These are phyloP conservation scores for Leucoraja erinaceus DNA, from an alignment of 2,113 vertebrate species.

Conservation along the genomic window DNA sequence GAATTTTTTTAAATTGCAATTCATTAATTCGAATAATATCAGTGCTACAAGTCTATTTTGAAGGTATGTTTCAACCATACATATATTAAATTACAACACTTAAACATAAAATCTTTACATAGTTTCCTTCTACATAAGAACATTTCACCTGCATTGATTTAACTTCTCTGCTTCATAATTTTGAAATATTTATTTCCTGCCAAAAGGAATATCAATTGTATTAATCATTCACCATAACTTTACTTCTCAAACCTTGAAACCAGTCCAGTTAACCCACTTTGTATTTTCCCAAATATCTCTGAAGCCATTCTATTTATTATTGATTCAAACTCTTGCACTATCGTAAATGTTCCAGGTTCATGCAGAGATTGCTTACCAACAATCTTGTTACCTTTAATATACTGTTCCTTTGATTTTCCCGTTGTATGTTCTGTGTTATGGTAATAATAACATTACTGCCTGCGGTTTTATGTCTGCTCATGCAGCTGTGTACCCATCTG, in stretches of 20 bases:
- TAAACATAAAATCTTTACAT: background rate
- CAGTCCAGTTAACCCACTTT: background rate
- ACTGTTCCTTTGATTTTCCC: slow-evolving; percentile 19
- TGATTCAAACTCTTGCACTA: background rate
- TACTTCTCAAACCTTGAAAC: background rate
- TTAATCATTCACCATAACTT: background rate
- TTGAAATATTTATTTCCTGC: background rate
- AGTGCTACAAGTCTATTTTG: background rate
- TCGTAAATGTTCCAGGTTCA: background rate
- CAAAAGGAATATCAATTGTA: background rate
- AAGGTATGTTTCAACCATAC: background rate
- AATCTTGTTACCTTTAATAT: background rate
- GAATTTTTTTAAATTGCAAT: background rate
- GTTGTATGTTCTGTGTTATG: background rate
- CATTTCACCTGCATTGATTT: background rate
- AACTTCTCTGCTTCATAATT: background rate
- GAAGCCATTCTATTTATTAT: background rate
- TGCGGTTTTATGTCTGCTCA: slow-evolving; percentile 3
- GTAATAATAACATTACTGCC: slow-evolving; percentile 18
- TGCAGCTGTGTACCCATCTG: slow-evolving; percentile 1
- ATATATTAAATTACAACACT: background rate
- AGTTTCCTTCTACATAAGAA: background rate
- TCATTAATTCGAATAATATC: background rate
- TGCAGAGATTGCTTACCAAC: background rate
- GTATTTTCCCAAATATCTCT: background rate